Percentiles rank a stretch among this genome's conserved stretches.
Conservation (phyloP, 1,140 invertebrate species). For the Kradibia gibbosae region DNA sequence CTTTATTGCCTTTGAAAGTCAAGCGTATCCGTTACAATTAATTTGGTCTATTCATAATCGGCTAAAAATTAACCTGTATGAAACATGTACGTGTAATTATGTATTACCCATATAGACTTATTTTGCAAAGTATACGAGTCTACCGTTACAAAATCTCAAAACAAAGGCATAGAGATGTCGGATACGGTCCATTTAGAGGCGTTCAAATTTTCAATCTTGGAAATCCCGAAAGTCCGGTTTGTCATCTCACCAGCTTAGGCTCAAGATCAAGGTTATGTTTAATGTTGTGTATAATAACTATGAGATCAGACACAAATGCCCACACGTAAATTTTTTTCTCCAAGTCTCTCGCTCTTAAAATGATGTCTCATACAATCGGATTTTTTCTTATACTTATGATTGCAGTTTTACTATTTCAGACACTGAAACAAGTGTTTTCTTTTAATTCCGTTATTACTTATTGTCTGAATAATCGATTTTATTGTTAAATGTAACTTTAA, state of each 20-base stretch:
- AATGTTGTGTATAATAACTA: constrained; percentile 6
- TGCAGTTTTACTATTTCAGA: neutral
- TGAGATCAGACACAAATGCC: constrained; percentile 2
- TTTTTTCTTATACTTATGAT: neutral
- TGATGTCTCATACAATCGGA: neutral
- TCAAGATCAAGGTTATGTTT: constrained; percentile 40
- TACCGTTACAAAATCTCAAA: constrained; percentile 34
- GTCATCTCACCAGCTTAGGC: constrained; percentile 20
- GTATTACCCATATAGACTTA: neutral
- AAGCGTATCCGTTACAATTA: neutral
- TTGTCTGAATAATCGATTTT: neutral
- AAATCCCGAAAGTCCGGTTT: constrained; percentile 45
- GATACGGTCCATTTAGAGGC: neutral
- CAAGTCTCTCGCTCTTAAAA: neutral
- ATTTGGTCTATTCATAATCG: constrained; percentile 8
- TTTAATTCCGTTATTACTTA: neutral
- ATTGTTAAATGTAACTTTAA: too few species aligned
- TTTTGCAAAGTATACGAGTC: neutral
- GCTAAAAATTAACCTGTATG: too few species aligned
- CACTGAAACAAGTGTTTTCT: neutral
- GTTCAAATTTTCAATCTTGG: constrained; percentile 16
- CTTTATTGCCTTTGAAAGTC: neutral
- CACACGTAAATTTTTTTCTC: constrained; percentile 6
- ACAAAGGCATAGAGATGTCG: constrained; percentile 1
- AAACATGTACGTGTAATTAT: neutral